Base-by-base conservation (phyloP, 2,888 invertebrate genomes). In the Sthenelais limicola region DNA sequence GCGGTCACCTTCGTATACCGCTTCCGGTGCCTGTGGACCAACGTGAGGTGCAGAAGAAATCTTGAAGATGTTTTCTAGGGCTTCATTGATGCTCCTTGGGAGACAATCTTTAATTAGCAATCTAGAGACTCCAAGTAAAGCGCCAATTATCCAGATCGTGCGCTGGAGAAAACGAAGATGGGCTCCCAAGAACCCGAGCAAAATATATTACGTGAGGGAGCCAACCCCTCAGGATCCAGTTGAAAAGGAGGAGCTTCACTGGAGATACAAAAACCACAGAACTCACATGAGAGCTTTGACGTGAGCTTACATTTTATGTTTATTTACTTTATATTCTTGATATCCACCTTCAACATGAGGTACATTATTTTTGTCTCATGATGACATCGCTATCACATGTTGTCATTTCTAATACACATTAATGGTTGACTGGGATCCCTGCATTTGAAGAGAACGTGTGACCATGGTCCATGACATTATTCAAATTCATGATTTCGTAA, bases 141-240 rank as follows among this genome's bases (percentile, higher is more conserved):
- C 24, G 7, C 70, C 70, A 18, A 26, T 35, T 43, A 28, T 62
- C 1, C 71, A 71, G 32, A 4, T 58, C 68, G 75, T 85, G 0
- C 73, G 85, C 62, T 84, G 80, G 77, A 79, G 82, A 62, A 85
- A 84, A 73, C 81, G 83, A 30, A 74, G 82, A 68, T 83, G 82
- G 81, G 62, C 80, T 9, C 83, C 83, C 15, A 79, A 80, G 15
- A 67, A 62, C 32, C 48, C 68, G 18, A 73, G 71, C 38, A 85
- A 85, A 74, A 78, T 82, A 26, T 85, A 79, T 72, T 79, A 78
- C 72, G 82, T 84, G 0, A 71, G 81, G 47, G 76, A 79, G 48
- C 81, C 80, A 9, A 82, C 80, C 28, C 80, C 79, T 1, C 71
- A 76, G 1, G 77, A 81, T 56, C 79, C 79, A 5, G 80, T 78